Conservation (phyloP, 2,888 invertebrate genomes). For the Diploptera punctata region DNA sequence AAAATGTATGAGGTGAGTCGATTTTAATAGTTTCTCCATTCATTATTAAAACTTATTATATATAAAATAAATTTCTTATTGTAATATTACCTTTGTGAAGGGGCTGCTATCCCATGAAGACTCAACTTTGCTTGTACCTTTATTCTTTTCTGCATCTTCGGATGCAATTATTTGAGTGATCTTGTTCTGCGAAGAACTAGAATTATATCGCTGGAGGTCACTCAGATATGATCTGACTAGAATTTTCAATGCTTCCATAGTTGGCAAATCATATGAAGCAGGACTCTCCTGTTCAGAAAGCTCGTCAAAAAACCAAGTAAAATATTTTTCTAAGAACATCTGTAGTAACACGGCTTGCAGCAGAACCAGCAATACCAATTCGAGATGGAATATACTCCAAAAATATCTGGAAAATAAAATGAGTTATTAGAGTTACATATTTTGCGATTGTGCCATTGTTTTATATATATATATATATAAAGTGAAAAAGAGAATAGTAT, state of each 20-base stretch:
- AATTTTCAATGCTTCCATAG: conserved; percentile 47
- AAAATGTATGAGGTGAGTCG: too few relatives aligned
- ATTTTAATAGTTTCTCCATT: too few relatives aligned
- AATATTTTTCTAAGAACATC: conserved; percentile 46
- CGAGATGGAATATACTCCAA: conserved; percentile 71
- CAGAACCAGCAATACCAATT: conserved; percentile 61
- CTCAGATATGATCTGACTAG: conserved; percentile 51
- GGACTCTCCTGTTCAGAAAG: background rate
- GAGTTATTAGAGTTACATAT: too few relatives aligned
- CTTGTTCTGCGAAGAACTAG: background rate
- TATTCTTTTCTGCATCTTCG: background rate
- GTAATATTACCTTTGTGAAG: background rate
- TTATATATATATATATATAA: too few relatives aligned
- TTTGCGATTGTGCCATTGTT: too few relatives aligned
- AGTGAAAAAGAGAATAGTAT: too few relatives aligned
- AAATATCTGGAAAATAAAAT: conserved; percentile 60
- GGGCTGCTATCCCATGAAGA: background rate
- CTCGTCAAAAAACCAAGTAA: conserved; percentile 34
- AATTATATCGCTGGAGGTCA: conserved; percentile 43
- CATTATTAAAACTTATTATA: too few relatives aligned
- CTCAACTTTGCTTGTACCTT: background rate
- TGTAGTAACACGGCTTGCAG: conserved; percentile 45
- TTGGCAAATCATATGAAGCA: conserved; percentile 43
- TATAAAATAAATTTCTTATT: too few relatives aligned
- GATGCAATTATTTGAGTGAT: background rate